phyloP scores from a whole-genome alignment of 2,797 vertebrate genomes.

The Manis javanica region DNA sequence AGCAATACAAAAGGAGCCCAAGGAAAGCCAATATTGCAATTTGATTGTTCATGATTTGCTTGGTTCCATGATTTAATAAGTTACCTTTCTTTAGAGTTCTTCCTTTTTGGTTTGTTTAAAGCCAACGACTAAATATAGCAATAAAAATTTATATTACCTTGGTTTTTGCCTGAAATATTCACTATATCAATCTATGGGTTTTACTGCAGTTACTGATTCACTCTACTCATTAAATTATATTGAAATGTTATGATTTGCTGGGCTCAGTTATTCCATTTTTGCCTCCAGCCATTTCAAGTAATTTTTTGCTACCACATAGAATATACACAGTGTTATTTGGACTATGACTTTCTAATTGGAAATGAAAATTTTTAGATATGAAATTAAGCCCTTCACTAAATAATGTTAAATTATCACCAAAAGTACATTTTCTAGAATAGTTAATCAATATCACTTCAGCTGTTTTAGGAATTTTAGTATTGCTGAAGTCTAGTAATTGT shows the following conservation, averaged over 20 bases:
- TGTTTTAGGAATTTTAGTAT: constrained; percentile 10
- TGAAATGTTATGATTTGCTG: constrained; percentile 50
- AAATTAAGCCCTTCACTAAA: constrained; percentile 57
- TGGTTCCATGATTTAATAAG: constrained; percentile 71
- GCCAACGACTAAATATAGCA: constrained; percentile 70
- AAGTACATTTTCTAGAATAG: constrained; percentile 66
- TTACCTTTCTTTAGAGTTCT: constrained; percentile 63
- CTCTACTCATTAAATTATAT: constrained; percentile 56
- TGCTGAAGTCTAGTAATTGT: constrained; percentile 32
- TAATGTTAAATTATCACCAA: constrained; percentile 46
- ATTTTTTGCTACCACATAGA: constrained; percentile 31
- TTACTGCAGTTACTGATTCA: constrained; percentile 35
- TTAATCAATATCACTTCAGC: constrained; percentile 7
- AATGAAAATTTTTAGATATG: constrained; percentile 57
- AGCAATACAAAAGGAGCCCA: constrained; percentile 36
- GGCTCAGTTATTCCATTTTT: constrained; percentile 39
- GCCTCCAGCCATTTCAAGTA: constrained; percentile 49
- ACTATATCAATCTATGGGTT: constrained; percentile 59
- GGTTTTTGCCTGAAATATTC: constrained; percentile 67
- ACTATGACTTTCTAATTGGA: constrained; percentile 53
- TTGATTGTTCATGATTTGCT: constrained; percentile 64
- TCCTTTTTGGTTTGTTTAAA: constrained; percentile 73
- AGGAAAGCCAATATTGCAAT: constrained; percentile 55
- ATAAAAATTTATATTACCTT: constrained; percentile 79
- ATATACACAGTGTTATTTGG: constrained; percentile 57